phyloP scores from a whole-genome alignment of 2,888 invertebrate species.

The Drosophila basisetae region DNA sequence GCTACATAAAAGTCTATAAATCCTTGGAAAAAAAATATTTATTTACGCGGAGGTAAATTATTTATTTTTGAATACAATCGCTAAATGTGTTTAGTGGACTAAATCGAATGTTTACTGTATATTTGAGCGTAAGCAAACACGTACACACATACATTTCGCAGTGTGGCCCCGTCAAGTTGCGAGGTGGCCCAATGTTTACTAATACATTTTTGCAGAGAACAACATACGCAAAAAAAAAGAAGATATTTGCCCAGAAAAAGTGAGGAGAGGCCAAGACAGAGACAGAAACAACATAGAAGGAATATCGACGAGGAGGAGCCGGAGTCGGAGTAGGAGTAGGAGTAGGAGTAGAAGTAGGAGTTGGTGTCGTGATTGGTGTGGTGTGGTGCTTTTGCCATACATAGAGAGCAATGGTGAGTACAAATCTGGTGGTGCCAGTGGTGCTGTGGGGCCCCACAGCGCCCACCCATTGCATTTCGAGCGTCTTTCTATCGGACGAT shows the following conservation, averaged over 20 bases:
- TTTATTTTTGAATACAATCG: background rate
- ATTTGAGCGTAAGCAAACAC: background rate
- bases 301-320: constrained; percentile 7
- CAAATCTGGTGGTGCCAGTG: constrained; percentile 97
- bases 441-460: constrained; percentile 98
- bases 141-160: constrained; percentile 6
- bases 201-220: constrained; percentile 52
- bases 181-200: constrained; percentile 50
- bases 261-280: background rate
- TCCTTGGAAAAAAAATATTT: background rate
- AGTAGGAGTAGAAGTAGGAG: background rate
- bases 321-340: background rate
- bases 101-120: background rate
- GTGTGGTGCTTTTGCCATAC: constrained; percentile 11
- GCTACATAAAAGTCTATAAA: background rate
- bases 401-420: constrained; percentile 87
- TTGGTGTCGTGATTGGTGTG: constrained; percentile 3
- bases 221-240: constrained; percentile 2
- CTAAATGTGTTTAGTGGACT: background rate
- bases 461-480: constrained; percentile 98
- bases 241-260: constrained; percentile 1
- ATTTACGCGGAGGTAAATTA: background rate
- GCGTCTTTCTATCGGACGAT: constrained; percentile 95
- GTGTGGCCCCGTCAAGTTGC: constrained; percentile 39
- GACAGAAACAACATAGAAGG: background rate